Evolutionary conservation across 2,888 invertebrate genomes (phyloP).

Genomic region (Drosophila formosana): DNA sequence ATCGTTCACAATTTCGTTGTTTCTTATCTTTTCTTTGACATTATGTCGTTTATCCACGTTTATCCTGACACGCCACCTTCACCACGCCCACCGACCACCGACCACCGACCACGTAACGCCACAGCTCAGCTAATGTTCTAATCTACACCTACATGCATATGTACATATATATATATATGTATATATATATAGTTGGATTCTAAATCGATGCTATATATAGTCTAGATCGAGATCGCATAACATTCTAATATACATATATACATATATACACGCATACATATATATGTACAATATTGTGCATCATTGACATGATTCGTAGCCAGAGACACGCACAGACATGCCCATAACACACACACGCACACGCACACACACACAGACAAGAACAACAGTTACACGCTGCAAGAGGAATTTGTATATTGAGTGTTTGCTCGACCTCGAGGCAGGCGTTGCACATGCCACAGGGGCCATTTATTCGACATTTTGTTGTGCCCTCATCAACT

Average conservation of each 20-base stretch:
- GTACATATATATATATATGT: not conserved
- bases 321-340: slow-evolving; percentile 30
- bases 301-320: slow-evolving; percentile 38
- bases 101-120: slow-evolving; percentile 49
- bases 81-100: slow-evolving; percentile 39
- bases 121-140: slow-evolving; percentile 54
- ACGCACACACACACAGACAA: not conserved
- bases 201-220: not conserved
- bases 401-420: slow-evolving; percentile 45
- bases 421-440: slow-evolving; percentile 35
- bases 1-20: slow-evolving; percentile 54
- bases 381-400: slow-evolving; percentile 14
- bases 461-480: slow-evolving; percentile 43
- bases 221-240: slow-evolving; percentile 12
- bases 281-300: slow-evolving; percentile 22
- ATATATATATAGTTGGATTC: not conserved
- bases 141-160: not conserved
- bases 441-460: slow-evolving; percentile 16
- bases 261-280: not conserved
- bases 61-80: slow-evolving; percentile 42
- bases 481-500: slow-evolving; percentile 38
- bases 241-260: not conserved
- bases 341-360: slow-evolving; percentile 6
- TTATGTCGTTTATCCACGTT: slow-evolving; percentile 54
- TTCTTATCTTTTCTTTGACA: slow-evolving; percentile 56